Base-by-base conservation (phyloP, 1,140 invertebrate genomes). In the Brachionus rotundiformis region DNA sequence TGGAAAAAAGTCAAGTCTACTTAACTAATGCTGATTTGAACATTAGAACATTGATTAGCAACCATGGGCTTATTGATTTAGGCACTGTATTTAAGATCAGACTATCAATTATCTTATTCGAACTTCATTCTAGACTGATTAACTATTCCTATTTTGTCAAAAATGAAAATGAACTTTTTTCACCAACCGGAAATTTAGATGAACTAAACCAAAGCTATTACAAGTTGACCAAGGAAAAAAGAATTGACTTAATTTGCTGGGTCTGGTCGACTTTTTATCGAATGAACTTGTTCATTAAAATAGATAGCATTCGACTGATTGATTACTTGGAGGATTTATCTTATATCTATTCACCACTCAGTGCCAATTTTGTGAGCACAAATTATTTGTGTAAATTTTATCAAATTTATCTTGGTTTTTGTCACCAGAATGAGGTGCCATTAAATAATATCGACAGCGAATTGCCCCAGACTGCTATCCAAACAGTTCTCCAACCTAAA, bases 341-440 rank as follows among this genome's bases (percentile, higher is more conserved):
- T 16, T 13, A n/a, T 23, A 8, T 73, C 6, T 73, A 73, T 27
- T 31, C 29, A 41, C 33, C 33, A 39, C 25, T 10, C 16, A 13
- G 16, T 44, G 54, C 11, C 4, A 27, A 54, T 11, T 79, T 79
- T 41, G n/a, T 13, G 2, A 79, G 6, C 16, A 44, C 6, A 10
- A 73, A 73, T 47, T 73, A 79, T 63, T 79, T 79, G 29, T 39
- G 29, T 25, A 54, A 63, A 41, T 79, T 79, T 63, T 79, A 79
- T 41, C 47, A 79, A 23, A 10, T 59, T 27, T 79, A 79, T 63
- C 29, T 79, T n/a, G 16, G 44, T 11, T 33, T 68, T 19, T 5
- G 29, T 16, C 63, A 68, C 6, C 63, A 36, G 36, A 68, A 16
- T 23, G 63, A 68, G 11, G 13, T 68, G 3, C 5, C n/a, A 4